These are phyloP conservation scores for Isaurus tuberculatus DNA, from an alignment of 92 coral and sea anemone species.

Conservation along the genomic window DNA sequence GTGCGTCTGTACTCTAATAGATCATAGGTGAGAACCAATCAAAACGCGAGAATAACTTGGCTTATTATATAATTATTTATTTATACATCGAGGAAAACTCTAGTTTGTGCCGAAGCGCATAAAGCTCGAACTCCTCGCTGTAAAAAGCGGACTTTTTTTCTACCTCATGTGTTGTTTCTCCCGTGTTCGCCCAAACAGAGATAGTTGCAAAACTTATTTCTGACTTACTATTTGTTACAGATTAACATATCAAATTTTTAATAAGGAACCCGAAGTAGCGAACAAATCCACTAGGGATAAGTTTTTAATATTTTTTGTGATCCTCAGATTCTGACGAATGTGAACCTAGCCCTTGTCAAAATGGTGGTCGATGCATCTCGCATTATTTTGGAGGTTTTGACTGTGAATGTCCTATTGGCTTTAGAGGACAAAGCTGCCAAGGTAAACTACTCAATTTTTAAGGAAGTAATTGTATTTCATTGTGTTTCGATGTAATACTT, in stretches of 20 bases:
- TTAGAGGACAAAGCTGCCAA: slow-evolving; percentile 83
- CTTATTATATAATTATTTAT: no score
- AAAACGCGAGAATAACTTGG: no score
- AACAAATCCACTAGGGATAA: no score
- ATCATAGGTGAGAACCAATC: no score
- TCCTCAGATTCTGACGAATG: slow-evolving; percentile 89
- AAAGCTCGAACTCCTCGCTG: not conserved
- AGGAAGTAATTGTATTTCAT: not conserved
- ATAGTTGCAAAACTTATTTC: no score
- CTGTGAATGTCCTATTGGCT: slow-evolving; percentile 89
- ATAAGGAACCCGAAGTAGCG: no score
- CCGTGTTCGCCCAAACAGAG: no score
- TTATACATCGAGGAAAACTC: no score
- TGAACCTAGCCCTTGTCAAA: slow-evolving; percentile 93
- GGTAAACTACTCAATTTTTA: slow-evolving; percentile 69
- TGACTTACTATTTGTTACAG: no score
- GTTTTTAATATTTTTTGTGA: not conserved
- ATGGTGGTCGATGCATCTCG: slow-evolving; percentile 82
- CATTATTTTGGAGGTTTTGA: slow-evolving; percentile 86
- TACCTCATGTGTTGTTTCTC: no score
- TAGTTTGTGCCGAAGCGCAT: not conserved
- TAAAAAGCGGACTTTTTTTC: not conserved
- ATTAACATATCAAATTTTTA: not conserved
- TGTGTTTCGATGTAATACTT: no score
- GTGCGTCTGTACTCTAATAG: no score